These are phyloP conservation scores for Cephalopachus bancanus DNA, from an alignment of 2,797 vertebrate genomes.

Conservation along the genomic window DNA sequence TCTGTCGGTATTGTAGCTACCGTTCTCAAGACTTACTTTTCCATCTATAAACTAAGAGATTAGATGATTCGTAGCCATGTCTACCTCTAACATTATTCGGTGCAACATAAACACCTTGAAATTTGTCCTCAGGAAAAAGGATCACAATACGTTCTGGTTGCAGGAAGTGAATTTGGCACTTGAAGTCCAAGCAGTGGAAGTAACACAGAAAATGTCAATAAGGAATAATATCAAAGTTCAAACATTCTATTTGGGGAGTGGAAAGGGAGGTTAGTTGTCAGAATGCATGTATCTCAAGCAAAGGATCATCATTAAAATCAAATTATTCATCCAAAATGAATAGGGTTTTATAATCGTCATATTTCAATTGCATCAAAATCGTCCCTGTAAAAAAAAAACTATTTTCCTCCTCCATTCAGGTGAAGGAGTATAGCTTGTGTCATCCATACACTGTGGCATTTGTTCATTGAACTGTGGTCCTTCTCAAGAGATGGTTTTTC, in stretches of 20 bases:
- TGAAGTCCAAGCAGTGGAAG: neutral
- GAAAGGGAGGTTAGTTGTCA: slow-evolving; percentile 38
- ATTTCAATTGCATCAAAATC: slow-evolving; percentile 80
- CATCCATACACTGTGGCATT: slow-evolving; percentile 65
- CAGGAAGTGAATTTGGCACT: neutral
- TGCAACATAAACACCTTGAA: neutral
- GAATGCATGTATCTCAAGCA: slow-evolving; percentile 55
- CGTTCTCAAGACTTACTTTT: neutral
- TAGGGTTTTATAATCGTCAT: slow-evolving; percentile 76
- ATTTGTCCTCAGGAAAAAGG: neutral
- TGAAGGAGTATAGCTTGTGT: slow-evolving; percentile 65
- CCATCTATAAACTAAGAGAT: neutral
- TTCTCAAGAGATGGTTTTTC: slow-evolving; percentile 79
- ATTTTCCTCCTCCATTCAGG: slow-evolving; percentile 68
- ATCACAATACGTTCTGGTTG: neutral
- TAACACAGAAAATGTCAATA: slow-evolving; percentile 54
- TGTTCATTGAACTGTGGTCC: slow-evolving; percentile 75
- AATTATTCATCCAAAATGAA: slow-evolving; percentile 82
- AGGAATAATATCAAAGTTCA: slow-evolving; percentile 9
- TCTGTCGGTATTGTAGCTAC: neutral
- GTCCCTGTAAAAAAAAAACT: slow-evolving; percentile 75
- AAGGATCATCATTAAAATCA: slow-evolving; percentile 77
- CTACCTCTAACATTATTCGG: neutral
- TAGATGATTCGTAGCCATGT: neutral
- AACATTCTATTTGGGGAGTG: neutral